phyloP scores from a whole-genome alignment of 1,140 invertebrate species.

The Drosophila cardini region DNA sequence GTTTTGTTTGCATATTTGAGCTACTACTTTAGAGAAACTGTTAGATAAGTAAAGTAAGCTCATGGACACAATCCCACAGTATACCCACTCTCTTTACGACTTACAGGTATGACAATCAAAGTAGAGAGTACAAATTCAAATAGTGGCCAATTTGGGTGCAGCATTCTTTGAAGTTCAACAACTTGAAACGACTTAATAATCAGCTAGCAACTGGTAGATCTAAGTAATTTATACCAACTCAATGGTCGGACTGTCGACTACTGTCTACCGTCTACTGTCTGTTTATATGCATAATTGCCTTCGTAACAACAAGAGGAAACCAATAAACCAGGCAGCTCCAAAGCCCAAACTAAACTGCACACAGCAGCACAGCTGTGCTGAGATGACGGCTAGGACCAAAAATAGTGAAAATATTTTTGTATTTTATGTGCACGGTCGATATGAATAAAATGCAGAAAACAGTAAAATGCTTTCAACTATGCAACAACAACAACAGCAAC shows the following conservation, averaged over 20 bases:
- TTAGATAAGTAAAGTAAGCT: too few species aligned
- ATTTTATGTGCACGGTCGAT: constrained; percentile 63
- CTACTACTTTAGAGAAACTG: too few species aligned
- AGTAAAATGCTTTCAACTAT: constrained; percentile 72
- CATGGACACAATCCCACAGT: not conserved
- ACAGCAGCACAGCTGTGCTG: constrained; percentile 36
- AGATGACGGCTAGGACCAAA: constrained; percentile 51
- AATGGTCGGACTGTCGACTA: too few species aligned
- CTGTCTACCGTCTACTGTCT: constrained; percentile 17
- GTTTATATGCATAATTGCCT: constrained; percentile 57
- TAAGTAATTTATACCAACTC: constrained; percentile 60
- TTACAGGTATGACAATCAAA: not conserved
- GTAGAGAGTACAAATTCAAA: not conserved
- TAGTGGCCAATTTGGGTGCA: constrained; percentile 33
- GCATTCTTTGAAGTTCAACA: constrained; percentile 66
- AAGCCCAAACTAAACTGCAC: constrained; percentile 19
- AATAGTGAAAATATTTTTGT: constrained; percentile 75
- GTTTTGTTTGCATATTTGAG: too few species aligned
- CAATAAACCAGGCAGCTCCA: constrained; percentile 33
- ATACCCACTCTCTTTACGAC: not conserved
- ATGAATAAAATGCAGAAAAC: constrained; percentile 70
- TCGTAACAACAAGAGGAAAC: constrained; percentile 37
- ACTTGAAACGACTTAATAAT: constrained; percentile 73
- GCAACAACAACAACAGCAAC: constrained; percentile 23
- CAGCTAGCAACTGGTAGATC: constrained; percentile 48